These are phyloP conservation scores for Cheumatopsyche charites DNA, from an alignment of 1,140 invertebrate genomes.

Conservation along the genomic window DNA sequence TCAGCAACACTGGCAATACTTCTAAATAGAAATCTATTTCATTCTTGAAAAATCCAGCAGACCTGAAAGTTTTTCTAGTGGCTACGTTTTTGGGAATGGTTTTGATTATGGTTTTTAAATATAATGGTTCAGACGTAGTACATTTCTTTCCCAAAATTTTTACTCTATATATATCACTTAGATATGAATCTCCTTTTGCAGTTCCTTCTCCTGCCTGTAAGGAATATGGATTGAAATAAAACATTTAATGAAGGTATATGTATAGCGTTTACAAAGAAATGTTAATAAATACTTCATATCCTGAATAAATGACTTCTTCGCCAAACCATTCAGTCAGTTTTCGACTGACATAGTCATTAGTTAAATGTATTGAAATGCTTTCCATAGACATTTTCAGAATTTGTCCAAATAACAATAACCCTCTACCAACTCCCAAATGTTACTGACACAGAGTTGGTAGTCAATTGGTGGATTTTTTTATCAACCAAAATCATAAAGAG, in stretches of 20 bases:
- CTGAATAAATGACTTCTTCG: conserved; percentile 32
- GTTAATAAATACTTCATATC: conserved; percentile 30
- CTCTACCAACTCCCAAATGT: no score
- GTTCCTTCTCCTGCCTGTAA: conserved; percentile 40
- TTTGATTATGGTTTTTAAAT: conserved; percentile 62
- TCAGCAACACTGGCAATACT: conserved; percentile 57
- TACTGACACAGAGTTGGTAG: no score
- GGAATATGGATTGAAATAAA: no score
- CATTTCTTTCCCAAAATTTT: conserved; percentile 55
- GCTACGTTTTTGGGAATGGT: conserved; percentile 63
- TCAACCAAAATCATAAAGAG: no score
- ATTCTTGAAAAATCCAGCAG: conserved; percentile 65
- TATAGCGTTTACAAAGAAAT: neutral
- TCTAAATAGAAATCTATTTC: conserved; percentile 67
- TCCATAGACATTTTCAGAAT: no score
- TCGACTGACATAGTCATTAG: conserved; percentile 32
- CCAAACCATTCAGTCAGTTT: conserved; percentile 40
- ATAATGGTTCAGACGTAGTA: conserved; percentile 37
- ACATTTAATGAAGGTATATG: neutral
- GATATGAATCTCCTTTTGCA: conserved; percentile 66
- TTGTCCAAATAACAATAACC: no score
- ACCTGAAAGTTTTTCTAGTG: conserved; percentile 64
- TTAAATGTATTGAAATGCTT: conserved; percentile 38
- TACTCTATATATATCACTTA: conserved; percentile 62
- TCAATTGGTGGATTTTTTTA: no score